These are phyloP conservation scores for Anticlea derivata DNA, from an alignment of 2,888 invertebrate species.

Conservation along the genomic window DNA sequence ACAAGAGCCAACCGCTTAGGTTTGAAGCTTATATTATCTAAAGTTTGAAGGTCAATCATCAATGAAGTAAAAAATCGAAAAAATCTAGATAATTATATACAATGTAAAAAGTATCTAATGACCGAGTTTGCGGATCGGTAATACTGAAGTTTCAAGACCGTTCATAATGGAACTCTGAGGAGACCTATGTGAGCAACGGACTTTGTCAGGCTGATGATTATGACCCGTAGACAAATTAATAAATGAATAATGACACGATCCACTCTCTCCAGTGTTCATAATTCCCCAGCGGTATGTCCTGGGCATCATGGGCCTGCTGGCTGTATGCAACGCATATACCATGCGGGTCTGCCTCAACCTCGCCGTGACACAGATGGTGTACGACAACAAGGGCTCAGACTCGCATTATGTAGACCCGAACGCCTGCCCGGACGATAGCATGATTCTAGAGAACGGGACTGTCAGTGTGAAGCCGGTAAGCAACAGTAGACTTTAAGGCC, in stretches of 20 bases:
- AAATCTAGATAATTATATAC: too few relatives aligned
- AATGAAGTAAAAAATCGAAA: too few relatives aligned
- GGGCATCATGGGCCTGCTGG: slow-evolving; percentile 89
- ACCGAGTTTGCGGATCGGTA: too few relatives aligned
- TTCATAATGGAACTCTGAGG: too few relatives aligned
- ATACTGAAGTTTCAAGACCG: too few relatives aligned
- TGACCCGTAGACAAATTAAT: neutral
- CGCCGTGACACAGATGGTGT: slow-evolving; percentile 88
- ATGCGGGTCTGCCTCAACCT: slow-evolving; percentile 89
- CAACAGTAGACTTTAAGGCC: neutral
- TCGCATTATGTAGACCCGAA: slow-evolving; percentile 58
- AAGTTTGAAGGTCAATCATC: too few relatives aligned
- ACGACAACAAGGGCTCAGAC: slow-evolving; percentile 64
- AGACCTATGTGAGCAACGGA: too few relatives aligned
- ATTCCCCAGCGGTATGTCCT: slow-evolving; percentile 88
- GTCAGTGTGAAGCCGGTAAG: slow-evolving; percentile 65
- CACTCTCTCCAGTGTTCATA: slow-evolving; percentile 80
- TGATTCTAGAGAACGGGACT: slow-evolving; percentile 64
- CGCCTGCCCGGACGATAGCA: slow-evolving; percentile 71
- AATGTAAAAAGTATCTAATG: too few relatives aligned
- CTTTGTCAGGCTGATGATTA: too few relatives aligned
- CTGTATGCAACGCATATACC: slow-evolving; percentile 90
- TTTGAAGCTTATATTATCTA: too few relatives aligned
- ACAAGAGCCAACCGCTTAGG: too few relatives aligned
- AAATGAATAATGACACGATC: slow-evolving; percentile 16